Percentiles rank a stretch among this genome's conserved stretches.
Evolutionary conservation across 2,888 invertebrate species (phyloP).

Genomic region (Crepidodera aurea): DNA sequence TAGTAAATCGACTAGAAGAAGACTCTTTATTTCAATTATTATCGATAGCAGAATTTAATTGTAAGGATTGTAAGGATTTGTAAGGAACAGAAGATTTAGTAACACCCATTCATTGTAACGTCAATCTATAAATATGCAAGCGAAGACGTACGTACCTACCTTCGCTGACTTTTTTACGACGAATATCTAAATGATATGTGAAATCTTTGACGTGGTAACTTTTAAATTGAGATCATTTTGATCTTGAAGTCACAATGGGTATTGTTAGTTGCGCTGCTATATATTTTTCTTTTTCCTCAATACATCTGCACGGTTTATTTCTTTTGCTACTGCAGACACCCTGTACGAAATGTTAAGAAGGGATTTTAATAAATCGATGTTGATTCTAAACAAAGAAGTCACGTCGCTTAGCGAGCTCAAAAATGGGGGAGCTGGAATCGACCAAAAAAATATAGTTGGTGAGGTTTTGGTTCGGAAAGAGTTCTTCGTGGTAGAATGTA

Average conservation of each 20-base stretch:
- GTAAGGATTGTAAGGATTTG: too few species aligned
- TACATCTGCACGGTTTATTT: constrained; percentile 12
- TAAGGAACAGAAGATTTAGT: constrained; percentile 21
- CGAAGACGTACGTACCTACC: constrained; percentile 19
- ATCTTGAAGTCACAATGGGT: constrained; percentile 30
- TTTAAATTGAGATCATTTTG: constrained; percentile 27
- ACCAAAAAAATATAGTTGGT: too few species aligned
- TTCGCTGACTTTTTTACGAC: constrained; percentile 13
- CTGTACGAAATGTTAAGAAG: too few species aligned
- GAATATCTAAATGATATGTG: constrained; percentile 32
- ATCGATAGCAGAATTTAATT: constrained; percentile 6
- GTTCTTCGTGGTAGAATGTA: too few species aligned
- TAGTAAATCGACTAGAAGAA: not conserved
- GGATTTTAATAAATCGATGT: too few species aligned
- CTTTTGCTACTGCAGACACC: not conserved
- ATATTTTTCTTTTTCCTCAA: constrained; percentile 12
- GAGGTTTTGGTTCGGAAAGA: too few species aligned
- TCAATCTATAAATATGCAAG: constrained; percentile 33
- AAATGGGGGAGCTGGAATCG: too few species aligned
- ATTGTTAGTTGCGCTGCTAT: constrained; percentile 16
- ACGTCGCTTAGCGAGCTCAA: too few species aligned
- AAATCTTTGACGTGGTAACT: constrained; percentile 28
- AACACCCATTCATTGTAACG: constrained; percentile 40
- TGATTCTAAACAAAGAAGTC: too few species aligned
- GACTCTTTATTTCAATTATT: constrained; percentile 2